Conservation (phyloP, 2,888 invertebrate species). For the Graphium colonna region DNA sequence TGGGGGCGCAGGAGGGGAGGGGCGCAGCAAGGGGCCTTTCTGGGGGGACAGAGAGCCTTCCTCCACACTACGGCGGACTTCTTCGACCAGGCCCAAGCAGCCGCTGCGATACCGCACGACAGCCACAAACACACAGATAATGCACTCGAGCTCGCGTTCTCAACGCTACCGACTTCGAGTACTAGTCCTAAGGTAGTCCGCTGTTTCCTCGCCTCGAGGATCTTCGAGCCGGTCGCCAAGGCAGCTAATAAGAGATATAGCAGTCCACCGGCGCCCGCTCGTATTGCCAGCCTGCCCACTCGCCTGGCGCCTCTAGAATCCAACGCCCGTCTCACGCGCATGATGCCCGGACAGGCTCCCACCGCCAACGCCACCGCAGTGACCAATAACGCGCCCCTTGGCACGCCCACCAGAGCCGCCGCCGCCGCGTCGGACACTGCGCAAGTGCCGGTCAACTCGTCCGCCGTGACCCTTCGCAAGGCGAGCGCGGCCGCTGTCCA, state of each 20-base stretch:
- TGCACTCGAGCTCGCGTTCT: conserved; percentile 51
- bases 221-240: conserved; percentile 84
- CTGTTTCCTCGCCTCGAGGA: conserved; percentile 79
- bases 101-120: conserved; percentile 82
- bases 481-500: conserved; percentile 91
- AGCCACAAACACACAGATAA: conserved; percentile 81
- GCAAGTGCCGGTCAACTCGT: conserved; percentile 91
- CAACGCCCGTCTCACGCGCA: conserved; percentile 83
- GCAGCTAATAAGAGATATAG: conserved; percentile 88
- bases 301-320: conserved; percentile 82
- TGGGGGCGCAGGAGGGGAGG: conserved; percentile 60
- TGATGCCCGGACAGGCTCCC: conserved; percentile 87
- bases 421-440: conserved; percentile 83
- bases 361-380: conserved; percentile 86
- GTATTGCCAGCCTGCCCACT: conserved; percentile 85
- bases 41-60: conserved; percentile 68
- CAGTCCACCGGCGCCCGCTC: conserved; percentile 88
- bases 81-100: conserved; percentile 83
- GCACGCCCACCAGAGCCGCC: conserved; percentile 81
- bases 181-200: conserved; percentile 68
- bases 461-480: conserved; percentile 87
- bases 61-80: conserved; percentile 82
- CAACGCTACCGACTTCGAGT: conserved; percentile 55
- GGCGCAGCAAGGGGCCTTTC: conserved; percentile 55
- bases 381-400: conserved; percentile 82